Evolutionary conservation across 2,888 invertebrate genomes (phyloP), one percentile per base, ranked within the genome.

Genomic region (Macrosiphum euphorbiae): DNA sequence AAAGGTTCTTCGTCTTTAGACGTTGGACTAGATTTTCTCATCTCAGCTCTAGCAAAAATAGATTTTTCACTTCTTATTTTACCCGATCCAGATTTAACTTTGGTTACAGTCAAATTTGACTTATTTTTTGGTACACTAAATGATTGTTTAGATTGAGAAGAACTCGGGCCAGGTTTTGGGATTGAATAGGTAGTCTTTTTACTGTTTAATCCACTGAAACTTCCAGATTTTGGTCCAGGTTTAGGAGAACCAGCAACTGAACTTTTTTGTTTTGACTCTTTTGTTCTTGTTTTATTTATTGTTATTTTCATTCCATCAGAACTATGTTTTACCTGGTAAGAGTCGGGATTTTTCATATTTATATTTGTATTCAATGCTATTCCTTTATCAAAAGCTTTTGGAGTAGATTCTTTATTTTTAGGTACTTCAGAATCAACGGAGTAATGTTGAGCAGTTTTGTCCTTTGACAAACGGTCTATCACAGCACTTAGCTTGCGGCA

Each of bases 221-320:
- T 91, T 78, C 94, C 87, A 90, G 91, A 87, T 94, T 94, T 94
- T 61, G 86, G 93, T n/a, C 90, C 94, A 67, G 94, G 94, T 67
- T 94, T 94, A 67, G 95, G 94, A 78, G 94, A 94, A 61, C 94
- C 95, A 58, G 61, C 5, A 0, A 94, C 10, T 0, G 90, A 94
- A 94, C 96, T 96, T 94, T 96, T 96, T 95, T 96, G 96, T 44
- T 97, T 97, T 0, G 97, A 95, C 55, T 98, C 98, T 95, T 98
- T 97, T 47, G 97, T 97, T 95, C 97, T 96, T 0, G 98, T 98
- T 96, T 98, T 98, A 95, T 98, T 98, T 52, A 98, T 98, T 5
- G 98, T 99, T 93, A 99, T 97, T 96, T 98, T 99, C 96, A 99
- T 98, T 8, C 98, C 98, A 95, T 98, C 98, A 35, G 97, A 97